These are phyloP conservation scores for Puffinus mauretanicus DNA, from an alignment of 2,113 vertebrate species.

Conservation along the genomic window DNA sequence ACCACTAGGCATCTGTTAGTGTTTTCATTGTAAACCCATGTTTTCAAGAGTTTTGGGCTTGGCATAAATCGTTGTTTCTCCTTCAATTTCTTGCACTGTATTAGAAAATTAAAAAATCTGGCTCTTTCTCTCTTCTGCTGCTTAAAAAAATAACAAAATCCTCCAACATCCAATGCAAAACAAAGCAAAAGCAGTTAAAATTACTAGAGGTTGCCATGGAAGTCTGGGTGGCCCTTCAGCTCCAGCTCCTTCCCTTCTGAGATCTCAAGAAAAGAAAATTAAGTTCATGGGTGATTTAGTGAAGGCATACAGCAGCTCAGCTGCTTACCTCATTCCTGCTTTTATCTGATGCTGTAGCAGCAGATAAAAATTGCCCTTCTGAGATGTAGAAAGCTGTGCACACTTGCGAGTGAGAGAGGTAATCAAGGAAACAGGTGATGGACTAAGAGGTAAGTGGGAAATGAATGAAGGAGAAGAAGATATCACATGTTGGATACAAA, in stretches of 20 bases:
- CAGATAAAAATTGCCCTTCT: neutral
- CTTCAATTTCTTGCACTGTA: neutral
- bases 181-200: neutral
- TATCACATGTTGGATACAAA: neutral
- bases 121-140: neutral
- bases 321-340: neutral
- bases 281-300: neutral
- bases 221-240: neutral
- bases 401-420: accelerated
- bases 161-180: neutral
- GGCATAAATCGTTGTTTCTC: neutral
- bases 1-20: slow-evolving; percentile 40
- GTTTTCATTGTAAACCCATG: slow-evolving; percentile 25
- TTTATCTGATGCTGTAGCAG: neutral
- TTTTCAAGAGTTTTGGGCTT: slow-evolving; percentile 25
- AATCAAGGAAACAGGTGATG: neutral
- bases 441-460: neutral
- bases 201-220: neutral
- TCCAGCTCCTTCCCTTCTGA: neutral
- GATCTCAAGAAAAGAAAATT: neutral
- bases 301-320: neutral
- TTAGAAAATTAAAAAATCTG: neutral
- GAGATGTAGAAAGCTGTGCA: neutral
- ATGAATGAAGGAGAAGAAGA: neutral
- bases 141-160: neutral